Percentiles rank a stretch among this genome's conserved stretches.
Conservation (phyloP, 2,797 vertebrate species). For the Enteromius fasciolatus region DNA sequence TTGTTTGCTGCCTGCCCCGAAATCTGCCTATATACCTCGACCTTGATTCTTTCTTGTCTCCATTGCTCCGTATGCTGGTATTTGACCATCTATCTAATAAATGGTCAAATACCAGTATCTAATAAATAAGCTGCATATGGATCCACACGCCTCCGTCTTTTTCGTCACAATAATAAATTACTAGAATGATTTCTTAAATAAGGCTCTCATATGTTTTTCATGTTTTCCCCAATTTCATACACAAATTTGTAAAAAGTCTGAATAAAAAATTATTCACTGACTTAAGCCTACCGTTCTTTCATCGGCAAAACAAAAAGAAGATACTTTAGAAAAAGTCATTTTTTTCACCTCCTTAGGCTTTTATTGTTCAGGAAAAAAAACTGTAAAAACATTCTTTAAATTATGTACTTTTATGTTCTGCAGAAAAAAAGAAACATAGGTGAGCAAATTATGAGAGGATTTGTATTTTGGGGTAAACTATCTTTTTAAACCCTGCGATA, state of each 20-base stretch:
- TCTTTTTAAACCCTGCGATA: not conserved
- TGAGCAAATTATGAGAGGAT: not conserved
- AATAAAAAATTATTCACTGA: not conserved
- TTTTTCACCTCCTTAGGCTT: not conserved
- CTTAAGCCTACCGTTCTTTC: not conserved
- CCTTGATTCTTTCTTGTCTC: too few relatives aligned
- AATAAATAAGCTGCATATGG: too few relatives aligned
- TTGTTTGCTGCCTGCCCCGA: too few relatives aligned
- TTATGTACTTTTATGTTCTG: not conserved
- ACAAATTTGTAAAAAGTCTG: not conserved
- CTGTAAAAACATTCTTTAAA: not conserved
- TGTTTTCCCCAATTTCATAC: not conserved
- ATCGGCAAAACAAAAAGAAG: not conserved
- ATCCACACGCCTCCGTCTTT: too few relatives aligned
- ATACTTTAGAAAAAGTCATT: not conserved
- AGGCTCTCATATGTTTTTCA: too few relatives aligned
- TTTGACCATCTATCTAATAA: too few relatives aligned
- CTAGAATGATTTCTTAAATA: too few relatives aligned
- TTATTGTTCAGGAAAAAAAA: not conserved
- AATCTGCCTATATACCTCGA: too few relatives aligned
- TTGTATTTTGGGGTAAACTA: not conserved
- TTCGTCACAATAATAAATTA: too few relatives aligned
- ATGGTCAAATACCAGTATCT: too few relatives aligned
- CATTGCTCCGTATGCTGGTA: too few relatives aligned
- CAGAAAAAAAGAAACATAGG: not conserved